Conservation (phyloP, 2,113 vertebrate genomes). For the Scomber japonicus region DNA sequence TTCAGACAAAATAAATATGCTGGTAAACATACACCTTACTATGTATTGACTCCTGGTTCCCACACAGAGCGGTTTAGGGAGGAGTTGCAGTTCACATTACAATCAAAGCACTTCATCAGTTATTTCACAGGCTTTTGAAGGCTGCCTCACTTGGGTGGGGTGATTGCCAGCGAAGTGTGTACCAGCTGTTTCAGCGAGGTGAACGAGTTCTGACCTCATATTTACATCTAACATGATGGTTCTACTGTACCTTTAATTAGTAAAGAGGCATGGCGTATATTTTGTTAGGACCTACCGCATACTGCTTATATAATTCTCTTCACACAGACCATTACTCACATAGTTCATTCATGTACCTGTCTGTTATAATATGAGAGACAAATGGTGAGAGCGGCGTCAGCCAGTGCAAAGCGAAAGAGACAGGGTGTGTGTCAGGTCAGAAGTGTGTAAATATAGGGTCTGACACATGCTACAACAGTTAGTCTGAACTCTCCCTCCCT, state of each 20-base stretch:
- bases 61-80: neutral
- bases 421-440: constrained; percentile 56
- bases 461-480: constrained; percentile 71
- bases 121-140: constrained; percentile 52
- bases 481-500: constrained; percentile 55
- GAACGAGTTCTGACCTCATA: neutral
- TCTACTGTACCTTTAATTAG: constrained; percentile 1
- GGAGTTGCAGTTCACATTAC: neutral
- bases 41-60: neutral
- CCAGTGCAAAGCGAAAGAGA: constrained; percentile 53
- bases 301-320: constrained; percentile 15
- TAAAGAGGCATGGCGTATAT: constrained; percentile 12
- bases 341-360: neutral
- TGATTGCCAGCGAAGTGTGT: constrained; percentile 9
- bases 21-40: neutral
- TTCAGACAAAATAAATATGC: neutral
- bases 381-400: constrained; percentile 35
- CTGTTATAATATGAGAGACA: neutral
- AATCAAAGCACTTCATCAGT: constrained; percentile 26
- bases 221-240: neutral
- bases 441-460: constrained; percentile 76
- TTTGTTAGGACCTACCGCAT: neutral
- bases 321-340: constrained; percentile 3
- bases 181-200: neutral
- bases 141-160: constrained; percentile 51